Percentiles rank a stretch among this genome's conserved stretches.
Evolutionary conservation across 2,888 invertebrate genomes (phyloP).

Genomic region (Zeuzera pyrina): DNA sequence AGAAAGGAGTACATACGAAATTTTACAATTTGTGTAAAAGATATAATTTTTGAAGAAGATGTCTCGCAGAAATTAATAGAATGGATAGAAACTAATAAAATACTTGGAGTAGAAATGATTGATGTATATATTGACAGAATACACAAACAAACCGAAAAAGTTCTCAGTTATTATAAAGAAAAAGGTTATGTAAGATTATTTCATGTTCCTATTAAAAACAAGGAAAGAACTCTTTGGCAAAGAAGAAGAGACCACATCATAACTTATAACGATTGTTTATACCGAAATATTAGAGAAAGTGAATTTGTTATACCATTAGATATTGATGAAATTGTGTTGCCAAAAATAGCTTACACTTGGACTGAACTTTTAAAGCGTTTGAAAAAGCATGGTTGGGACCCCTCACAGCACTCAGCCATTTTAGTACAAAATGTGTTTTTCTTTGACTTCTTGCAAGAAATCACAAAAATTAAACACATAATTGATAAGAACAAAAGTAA

Average conservation of each 20-base stretch:
- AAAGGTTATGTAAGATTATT: conserved; percentile 61
- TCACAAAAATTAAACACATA: conserved; percentile 28
- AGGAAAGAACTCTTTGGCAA: conserved; percentile 71
- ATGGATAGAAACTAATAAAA: conserved; percentile 79
- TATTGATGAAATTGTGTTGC: conserved; percentile 82
- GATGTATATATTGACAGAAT: conserved; percentile 77
- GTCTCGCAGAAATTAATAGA: conserved; percentile 76
- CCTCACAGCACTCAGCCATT: conserved; percentile 71
- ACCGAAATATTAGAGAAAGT: conserved; percentile 77
- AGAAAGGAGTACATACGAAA: conserved; percentile 32
- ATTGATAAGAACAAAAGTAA: conserved; percentile 26
- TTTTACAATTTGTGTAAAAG: conserved; percentile 82
- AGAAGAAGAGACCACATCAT: conserved; percentile 80
- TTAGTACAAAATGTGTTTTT: conserved; percentile 80
- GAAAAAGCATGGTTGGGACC: conserved; percentile 45
- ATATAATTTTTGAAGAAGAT: conserved; percentile 76
- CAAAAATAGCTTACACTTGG: conserved; percentile 74
- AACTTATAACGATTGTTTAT: conserved; percentile 85
- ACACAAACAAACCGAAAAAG: conserved; percentile 62
- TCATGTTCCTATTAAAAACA: conserved; percentile 67
- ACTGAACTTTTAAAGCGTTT: conserved; percentile 67
- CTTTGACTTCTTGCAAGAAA: conserved; percentile 69
- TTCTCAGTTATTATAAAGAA: conserved; percentile 71
- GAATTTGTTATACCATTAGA: conserved; percentile 80
- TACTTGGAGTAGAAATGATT: conserved; percentile 78